Conservation (phyloP, 2,113 vertebrate genomes). For the Chelonoidis abingdonii region DNA sequence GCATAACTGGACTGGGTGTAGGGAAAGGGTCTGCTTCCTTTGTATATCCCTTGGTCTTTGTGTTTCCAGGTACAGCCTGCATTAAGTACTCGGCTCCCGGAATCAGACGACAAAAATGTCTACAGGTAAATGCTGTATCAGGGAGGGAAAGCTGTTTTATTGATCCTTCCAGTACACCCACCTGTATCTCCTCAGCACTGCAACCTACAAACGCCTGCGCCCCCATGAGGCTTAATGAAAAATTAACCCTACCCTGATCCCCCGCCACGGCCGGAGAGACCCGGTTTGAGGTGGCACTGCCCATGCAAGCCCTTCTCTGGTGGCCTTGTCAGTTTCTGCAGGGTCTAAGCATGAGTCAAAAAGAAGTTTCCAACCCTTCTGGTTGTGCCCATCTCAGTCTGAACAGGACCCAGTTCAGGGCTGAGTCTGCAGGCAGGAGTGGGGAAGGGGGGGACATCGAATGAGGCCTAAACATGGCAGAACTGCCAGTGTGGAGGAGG, state of each 20-base stretch:
- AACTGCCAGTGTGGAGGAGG: background rate
- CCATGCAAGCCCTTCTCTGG: background rate
- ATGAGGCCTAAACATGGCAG: background rate
- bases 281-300: background rate
- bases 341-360: background rate
- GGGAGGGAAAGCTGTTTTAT: background rate
- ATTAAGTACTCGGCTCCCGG: background rate
- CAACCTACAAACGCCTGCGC: background rate
- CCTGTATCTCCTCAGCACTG: fast-evolving
- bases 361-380: background rate
- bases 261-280: background rate
- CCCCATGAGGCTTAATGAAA: fast-evolving
- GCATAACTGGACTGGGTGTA: background rate
- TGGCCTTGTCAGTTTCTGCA: background rate
- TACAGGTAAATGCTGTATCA: constrained; percentile 64
- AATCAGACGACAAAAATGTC: background rate
- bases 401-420: background rate
- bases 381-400: background rate
- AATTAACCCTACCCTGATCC: background rate
- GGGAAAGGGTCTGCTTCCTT: background rate
- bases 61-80: constrained; percentile 58
- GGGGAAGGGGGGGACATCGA: background rate
- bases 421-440: background rate
- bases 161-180: background rate
- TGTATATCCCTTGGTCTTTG: background rate